A percentile compares a stretch with the other conserved stretches of the same genome.
Evolutionary conservation across 2,113 vertebrate genomes (phyloP).

Genomic region (Takifugu bimaculatus): DNA sequence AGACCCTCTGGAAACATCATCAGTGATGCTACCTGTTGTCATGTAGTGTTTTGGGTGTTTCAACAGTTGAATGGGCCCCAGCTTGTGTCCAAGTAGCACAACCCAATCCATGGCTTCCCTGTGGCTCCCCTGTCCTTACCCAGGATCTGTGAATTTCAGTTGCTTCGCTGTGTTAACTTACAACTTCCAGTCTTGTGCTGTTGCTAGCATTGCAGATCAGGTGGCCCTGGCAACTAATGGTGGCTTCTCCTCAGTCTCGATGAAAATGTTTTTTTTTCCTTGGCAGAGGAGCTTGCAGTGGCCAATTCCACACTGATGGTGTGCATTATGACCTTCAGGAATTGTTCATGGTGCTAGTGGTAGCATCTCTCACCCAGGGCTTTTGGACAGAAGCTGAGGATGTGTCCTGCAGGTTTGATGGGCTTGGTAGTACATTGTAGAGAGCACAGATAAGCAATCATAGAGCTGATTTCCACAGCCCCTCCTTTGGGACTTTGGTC

Average conservation of each 20-base stretch:
- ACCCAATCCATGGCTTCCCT: too few relatives aligned
- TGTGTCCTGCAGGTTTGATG: not conserved
- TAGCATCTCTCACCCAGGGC: not conserved
- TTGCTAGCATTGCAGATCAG: not conserved
- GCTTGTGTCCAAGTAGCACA: too few relatives aligned
- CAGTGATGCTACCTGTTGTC: too few relatives aligned
- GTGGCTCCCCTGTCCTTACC: too few relatives aligned
- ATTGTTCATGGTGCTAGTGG: not conserved
- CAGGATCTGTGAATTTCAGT: not conserved
- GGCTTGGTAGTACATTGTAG: not conserved
- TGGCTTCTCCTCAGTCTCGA: not conserved
- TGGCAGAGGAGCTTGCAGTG: not conserved
- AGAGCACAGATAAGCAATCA: not conserved
- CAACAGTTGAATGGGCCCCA: too few relatives aligned
- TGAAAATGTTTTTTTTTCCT: not conserved
- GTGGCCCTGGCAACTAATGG: not conserved
- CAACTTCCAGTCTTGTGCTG: not conserved
- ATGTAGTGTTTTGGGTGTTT: too few relatives aligned
- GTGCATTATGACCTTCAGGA: not conserved
- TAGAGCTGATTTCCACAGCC: not conserved
- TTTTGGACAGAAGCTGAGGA: not conserved
- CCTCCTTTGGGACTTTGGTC: not conserved
- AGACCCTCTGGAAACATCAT: too few relatives aligned
- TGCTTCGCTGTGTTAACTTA: not conserved
- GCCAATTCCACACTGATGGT: too few relatives aligned